A percentile compares a stretch with the other conserved stretches of the same genome.
phyloP scores from a whole-genome alignment of 2,113 vertebrate genomes.

The Miniopterus natalensis region DNA sequence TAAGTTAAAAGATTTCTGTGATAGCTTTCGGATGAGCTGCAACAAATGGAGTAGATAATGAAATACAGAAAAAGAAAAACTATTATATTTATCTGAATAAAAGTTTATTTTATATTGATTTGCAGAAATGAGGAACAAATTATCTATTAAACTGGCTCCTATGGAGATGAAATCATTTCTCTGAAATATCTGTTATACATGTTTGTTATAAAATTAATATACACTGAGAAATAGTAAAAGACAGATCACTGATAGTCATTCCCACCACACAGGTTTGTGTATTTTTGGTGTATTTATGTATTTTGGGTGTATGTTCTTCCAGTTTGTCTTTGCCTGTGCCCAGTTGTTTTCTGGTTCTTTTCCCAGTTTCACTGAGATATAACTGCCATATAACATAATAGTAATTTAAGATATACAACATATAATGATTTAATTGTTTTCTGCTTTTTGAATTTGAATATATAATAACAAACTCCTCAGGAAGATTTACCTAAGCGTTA shows the following conservation, averaged over 20 bases:
- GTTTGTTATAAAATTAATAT: conserved; percentile 8
- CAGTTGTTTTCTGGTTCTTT: not conserved
- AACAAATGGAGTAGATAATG: not conserved
- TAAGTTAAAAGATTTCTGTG: not conserved
- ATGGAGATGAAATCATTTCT: conserved; percentile 29
- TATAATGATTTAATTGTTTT: not conserved
- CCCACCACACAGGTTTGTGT: not conserved
- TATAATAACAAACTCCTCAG: not conserved
- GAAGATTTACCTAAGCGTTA: not conserved
- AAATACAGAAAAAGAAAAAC: not conserved
- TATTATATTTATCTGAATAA: conserved; percentile 28
- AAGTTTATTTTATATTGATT: conserved; percentile 24
- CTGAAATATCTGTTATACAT: not conserved
- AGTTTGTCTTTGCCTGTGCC: not conserved
- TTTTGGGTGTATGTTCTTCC: not conserved
- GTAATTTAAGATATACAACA: not conserved
- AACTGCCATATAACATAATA: not conserved
- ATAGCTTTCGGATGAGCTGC: not conserved
- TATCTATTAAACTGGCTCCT: conserved; percentile 21
- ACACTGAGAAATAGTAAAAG: not conserved
- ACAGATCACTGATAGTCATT: not conserved
- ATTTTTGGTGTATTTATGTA: not conserved
- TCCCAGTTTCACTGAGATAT: not conserved
- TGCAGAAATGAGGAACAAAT: not conserved
- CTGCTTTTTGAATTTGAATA: not conserved